phyloP scores from a whole-genome alignment of 2,888 invertebrate genomes.

The Lagria hirta region DNA sequence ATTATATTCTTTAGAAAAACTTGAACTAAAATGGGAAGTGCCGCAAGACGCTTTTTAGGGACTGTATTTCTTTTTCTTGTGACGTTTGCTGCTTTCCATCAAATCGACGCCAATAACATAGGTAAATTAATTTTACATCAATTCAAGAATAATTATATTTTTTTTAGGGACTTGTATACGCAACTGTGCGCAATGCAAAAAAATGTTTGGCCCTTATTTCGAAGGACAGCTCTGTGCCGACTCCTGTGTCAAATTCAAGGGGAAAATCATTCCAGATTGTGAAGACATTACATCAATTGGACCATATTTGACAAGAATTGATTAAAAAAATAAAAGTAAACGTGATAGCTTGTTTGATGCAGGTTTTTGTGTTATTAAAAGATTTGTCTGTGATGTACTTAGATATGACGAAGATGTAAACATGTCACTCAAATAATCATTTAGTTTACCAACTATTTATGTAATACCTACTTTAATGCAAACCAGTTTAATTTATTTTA shows the following conservation, averaged over 20 bases:
- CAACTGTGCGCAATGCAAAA: constrained; percentile 88
- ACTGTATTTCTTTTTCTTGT: constrained; percentile 26
- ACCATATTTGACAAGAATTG: constrained; percentile 70
- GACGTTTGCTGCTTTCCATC: constrained; percentile 13
- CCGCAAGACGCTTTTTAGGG: constrained; percentile 22
- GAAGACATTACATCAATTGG: constrained; percentile 79
- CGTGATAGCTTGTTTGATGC: too few species aligned
- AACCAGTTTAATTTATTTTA: constrained; percentile 13
- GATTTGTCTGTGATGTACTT: constrained; percentile 13
- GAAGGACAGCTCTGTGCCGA: constrained; percentile 85
- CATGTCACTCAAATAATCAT: constrained; percentile 10
- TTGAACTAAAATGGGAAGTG: constrained; percentile 26
- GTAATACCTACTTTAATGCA: constrained; percentile 8
- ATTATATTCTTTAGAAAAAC: constrained; percentile 2
- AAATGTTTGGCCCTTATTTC: constrained; percentile 84
- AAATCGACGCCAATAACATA: constrained; percentile 35
- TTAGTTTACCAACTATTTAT: background rate
- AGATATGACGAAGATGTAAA: constrained; percentile 4
- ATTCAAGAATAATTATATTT: constrained; percentile 10
- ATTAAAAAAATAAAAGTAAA: constrained; percentile 35
- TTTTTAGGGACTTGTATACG: constrained; percentile 70
- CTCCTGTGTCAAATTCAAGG: constrained; percentile 79
- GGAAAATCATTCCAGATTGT: constrained; percentile 82
- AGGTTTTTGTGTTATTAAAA: constrained; percentile 2
- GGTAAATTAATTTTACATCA: constrained; percentile 28